Conservation (phyloP, 1,140 invertebrate species). For the Aradophagus sp. region DNA sequence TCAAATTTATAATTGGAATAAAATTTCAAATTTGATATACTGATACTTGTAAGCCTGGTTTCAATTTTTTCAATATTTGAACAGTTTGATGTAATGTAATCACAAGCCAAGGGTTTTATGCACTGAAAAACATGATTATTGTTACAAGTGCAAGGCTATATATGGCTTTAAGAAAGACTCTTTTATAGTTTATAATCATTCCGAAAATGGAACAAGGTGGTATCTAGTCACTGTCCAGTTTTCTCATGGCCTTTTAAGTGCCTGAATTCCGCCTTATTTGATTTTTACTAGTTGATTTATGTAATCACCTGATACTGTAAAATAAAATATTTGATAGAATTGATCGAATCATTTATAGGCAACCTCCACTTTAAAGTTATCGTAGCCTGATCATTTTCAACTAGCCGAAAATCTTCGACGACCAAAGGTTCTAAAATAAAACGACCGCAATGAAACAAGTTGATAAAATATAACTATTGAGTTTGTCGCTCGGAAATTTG, state of each 20-base stretch:
- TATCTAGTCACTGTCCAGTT: no score
- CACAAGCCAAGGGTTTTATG: conserved; percentile 16
- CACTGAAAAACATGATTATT: conserved; percentile 21
- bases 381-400: conserved; percentile 14
- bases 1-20: conserved; percentile 17
- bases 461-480: no score
- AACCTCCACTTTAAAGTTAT: conserved; percentile 31
- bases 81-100: conserved; percentile 6
- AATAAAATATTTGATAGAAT: conserved; percentile 25
- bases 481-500: no score
- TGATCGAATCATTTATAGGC: conserved; percentile 5
- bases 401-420: conserved; percentile 20
- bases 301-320: conserved; percentile 29
- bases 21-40: conserved; percentile 4
- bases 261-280: not conserved
- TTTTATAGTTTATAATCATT: no score
- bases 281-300: not conserved
- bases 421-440: conserved; percentile 17
- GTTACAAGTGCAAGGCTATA: no score
- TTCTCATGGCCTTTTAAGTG: no score
- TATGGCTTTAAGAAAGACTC: no score
- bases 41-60: conserved; percentile 7
- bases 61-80: conserved; percentile 10
- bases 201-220: no score
- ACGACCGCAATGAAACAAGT: not conserved